A percentile compares a stretch with the other conserved stretches of the same genome.
phyloP scores from a whole-genome alignment of 2,888 invertebrate species.

The Ophioninae sp. region DNA sequence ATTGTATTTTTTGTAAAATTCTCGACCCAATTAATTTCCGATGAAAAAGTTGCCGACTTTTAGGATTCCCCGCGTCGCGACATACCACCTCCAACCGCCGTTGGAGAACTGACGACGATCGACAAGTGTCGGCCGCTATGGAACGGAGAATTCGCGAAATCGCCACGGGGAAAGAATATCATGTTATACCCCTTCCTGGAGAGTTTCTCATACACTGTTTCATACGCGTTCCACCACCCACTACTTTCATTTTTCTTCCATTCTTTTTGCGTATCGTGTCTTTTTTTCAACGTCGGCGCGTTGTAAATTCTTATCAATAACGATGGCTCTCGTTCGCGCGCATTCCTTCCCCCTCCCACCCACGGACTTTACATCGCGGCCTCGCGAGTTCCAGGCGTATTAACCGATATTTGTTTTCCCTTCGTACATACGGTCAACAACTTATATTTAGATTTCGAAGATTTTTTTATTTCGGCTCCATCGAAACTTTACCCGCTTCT shows the following conservation, averaged over 20 bases:
- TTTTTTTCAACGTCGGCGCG: constrained; percentile 10
- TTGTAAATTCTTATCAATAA: constrained; percentile 45
- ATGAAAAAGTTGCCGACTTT: not conserved
- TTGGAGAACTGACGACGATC: constrained; percentile 57
- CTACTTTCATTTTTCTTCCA: not conserved
- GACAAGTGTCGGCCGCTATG: constrained; percentile 49
- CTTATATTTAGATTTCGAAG: constrained; percentile 13
- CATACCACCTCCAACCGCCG: constrained; percentile 55
- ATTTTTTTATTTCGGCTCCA: not conserved
- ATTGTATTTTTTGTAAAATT: constrained; percentile 62
- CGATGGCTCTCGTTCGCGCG: not conserved
- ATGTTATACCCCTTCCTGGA: constrained; percentile 7
- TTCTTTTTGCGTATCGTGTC: not conserved
- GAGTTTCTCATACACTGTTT: not conserved
- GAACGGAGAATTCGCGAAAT: constrained; percentile 49
- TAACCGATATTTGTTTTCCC: constrained; percentile 32
- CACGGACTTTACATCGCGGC: constrained; percentile 5
- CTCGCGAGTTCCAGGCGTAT: constrained; percentile 44
- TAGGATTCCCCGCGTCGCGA: constrained; percentile 31
- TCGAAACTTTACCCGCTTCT: not conserved
- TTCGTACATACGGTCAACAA: constrained; percentile 1
- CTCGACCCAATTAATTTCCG: not conserved
- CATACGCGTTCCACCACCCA: not conserved
- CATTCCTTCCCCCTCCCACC: not conserved
- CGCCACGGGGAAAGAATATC: constrained; percentile 21